phyloP scores from a whole-genome alignment of 2,113 vertebrate species.

The Carassius auratus region DNA sequence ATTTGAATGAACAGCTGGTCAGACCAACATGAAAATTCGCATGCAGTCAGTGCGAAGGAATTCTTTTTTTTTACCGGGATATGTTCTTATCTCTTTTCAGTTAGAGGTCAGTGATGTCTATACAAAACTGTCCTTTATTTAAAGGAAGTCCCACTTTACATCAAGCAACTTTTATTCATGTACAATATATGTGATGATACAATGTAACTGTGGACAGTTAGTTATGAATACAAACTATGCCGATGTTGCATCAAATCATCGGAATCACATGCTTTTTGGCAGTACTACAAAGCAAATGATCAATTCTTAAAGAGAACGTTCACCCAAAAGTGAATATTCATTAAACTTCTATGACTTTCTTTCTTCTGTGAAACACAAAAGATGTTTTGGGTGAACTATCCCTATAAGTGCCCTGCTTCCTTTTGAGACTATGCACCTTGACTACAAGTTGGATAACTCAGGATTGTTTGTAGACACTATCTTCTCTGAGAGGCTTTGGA shows the following conservation, averaged over 20 bases:
- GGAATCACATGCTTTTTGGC: neutral
- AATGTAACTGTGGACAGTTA: neutral
- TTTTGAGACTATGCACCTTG: no score
- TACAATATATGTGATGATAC: neutral
- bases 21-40: neutral
- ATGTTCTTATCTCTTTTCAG: no score
- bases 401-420: neutral
- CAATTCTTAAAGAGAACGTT: no score
- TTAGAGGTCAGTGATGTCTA: neutral
- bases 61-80: no score
- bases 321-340: neutral
- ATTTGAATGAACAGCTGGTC: neutral
- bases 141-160: constrained; percentile 31
- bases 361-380: neutral
- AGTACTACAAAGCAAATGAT: neutral
- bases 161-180: constrained; percentile 13
- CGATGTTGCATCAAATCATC: constrained; percentile 14
- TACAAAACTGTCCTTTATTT: constrained; percentile 8
- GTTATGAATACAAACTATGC: neutral
- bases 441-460: constrained; percentile 52
- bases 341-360: neutral
- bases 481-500: constrained; percentile 53
- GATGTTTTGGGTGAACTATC: neutral
- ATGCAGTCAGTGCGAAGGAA: no score
- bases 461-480: constrained; percentile 36